Evolutionary conservation across 2,113 vertebrate genomes (phyloP).

Genomic region (Gambusia holbrooki): DNA sequence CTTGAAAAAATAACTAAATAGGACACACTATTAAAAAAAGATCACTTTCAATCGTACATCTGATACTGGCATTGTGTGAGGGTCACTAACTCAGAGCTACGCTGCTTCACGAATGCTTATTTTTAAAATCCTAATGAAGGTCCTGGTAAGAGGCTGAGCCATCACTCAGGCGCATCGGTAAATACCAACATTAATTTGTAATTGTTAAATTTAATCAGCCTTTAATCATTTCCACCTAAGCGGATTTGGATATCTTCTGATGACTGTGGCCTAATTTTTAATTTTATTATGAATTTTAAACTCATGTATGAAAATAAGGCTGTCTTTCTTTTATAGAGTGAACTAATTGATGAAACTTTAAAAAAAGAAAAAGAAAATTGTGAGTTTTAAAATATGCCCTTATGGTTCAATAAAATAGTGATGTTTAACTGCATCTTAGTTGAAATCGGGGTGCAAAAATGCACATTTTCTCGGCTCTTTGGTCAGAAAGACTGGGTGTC

Average conservation of each 20-base stretch:
- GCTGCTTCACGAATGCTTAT: slow-evolving; percentile 7
- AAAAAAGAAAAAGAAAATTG: slow-evolving; percentile 5
- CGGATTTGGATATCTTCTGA: slow-evolving; percentile 44
- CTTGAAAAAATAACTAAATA: background rate
- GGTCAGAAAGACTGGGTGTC: slow-evolving; percentile 48
- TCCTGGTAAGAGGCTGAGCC: slow-evolving; percentile 26
- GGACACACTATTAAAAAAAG: slow-evolving; percentile 3
- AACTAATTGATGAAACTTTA: slow-evolving; percentile 7
- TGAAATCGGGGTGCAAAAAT: slow-evolving; percentile 8
- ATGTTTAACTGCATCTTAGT: slow-evolving; percentile 8
- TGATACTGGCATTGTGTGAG: slow-evolving; percentile 39
- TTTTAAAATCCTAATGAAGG: slow-evolving; percentile 59
- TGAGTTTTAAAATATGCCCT: slow-evolving; percentile 12
- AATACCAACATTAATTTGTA: slow-evolving; percentile 41
- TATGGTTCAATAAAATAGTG: slow-evolving; percentile 14
- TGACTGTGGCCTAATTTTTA: slow-evolving; percentile 42
- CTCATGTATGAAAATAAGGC: slow-evolving; percentile 13
- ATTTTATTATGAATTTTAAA: slow-evolving; percentile 27
- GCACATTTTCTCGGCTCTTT: slow-evolving; percentile 27
- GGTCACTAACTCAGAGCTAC: slow-evolving; percentile 40
- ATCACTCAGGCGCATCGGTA: slow-evolving; percentile 50
- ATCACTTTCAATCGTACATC: slow-evolving; percentile 28
- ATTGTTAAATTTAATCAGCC: slow-evolving; percentile 56
- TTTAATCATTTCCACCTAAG: slow-evolving; percentile 44
- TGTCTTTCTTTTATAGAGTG: slow-evolving; percentile 3